phyloP scores from a whole-genome alignment of 1,140 invertebrate species.

The Drosophila carrolli region DNA sequence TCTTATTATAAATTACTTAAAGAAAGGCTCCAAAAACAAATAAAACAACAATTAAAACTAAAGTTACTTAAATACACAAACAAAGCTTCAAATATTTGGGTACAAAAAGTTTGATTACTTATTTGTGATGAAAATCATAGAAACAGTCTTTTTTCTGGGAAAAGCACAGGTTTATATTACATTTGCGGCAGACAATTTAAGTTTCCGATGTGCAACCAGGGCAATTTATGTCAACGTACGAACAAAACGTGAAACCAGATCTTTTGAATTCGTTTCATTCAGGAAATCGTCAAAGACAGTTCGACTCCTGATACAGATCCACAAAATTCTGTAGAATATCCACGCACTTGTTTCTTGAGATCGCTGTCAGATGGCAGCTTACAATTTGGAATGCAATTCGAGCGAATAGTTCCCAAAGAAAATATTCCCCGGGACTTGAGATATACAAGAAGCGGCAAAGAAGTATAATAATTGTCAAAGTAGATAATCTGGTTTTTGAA shows the following conservation, averaged over 20 bases:
- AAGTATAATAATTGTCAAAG: slow-evolving; percentile 19
- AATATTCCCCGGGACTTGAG: no score
- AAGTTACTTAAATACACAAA: slow-evolving; percentile 12
- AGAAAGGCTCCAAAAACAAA: slow-evolving; percentile 6
- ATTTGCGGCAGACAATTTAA: slow-evolving; percentile 8
- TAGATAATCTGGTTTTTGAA: slow-evolving; percentile 17
- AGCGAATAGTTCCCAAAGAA: no score
- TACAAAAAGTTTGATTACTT: slow-evolving; percentile 14
- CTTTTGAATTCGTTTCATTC: no score
- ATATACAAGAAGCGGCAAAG: no score
- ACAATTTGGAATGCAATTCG: background rate
- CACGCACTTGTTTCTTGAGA: slow-evolving; percentile 24
- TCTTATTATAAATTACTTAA: slow-evolving; percentile 5
- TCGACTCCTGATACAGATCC: no score
- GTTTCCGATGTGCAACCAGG: slow-evolving; percentile 19
- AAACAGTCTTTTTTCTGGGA: slow-evolving; percentile 21
- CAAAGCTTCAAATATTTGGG: slow-evolving; percentile 16
- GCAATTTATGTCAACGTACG: no score
- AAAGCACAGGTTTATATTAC: slow-evolving; percentile 21
- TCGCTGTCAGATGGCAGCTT: slow-evolving; percentile 27
- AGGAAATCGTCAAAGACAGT: no score
- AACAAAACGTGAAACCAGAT: no score
- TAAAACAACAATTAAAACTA: slow-evolving; percentile 19
- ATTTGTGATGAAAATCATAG: slow-evolving; percentile 23
- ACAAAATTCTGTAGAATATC: slow-evolving; percentile 28